Conservation (phyloP, 1,140 invertebrate genomes). For the Choristoneura fumiferana region DNA sequence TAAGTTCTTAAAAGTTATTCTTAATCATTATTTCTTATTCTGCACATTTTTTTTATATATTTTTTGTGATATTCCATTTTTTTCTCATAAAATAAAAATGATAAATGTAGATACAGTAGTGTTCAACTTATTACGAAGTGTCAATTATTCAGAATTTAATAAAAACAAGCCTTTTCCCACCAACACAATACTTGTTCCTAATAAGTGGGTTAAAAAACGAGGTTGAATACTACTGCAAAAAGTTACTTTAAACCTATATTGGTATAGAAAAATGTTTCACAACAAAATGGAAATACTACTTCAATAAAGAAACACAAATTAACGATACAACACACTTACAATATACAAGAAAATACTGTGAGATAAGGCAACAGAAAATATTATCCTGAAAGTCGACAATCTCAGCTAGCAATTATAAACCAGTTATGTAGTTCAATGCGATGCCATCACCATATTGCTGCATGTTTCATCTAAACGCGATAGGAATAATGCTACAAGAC, state of each 20-base stretch:
- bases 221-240: no score
- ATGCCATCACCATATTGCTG: neutral
- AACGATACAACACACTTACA: constrained; percentile 4
- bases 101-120: constrained; percentile 22
- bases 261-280: no score
- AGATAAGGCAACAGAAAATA: neutral
- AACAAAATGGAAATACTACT: no score
- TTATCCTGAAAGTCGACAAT: neutral
- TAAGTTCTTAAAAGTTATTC: constrained; percentile 56
- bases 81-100: constrained; percentile 27
- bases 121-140: no score
- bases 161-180: no score
- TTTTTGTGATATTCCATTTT: constrained; percentile 22
- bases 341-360: constrained; percentile 15
- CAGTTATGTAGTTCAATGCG: neutral
- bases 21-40: constrained; percentile 41
- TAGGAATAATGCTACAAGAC: constrained; percentile 3
- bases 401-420: constrained; percentile 6
- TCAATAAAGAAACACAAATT: neutral
- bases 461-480: neutral
- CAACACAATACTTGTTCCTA: no score
- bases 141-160: no score
- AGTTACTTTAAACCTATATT: no score
- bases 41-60: constrained; percentile 28
- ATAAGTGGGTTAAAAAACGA: no score